phyloP scores from a whole-genome alignment of 2,113 vertebrate species.

The Lamprologus callipterus region DNA sequence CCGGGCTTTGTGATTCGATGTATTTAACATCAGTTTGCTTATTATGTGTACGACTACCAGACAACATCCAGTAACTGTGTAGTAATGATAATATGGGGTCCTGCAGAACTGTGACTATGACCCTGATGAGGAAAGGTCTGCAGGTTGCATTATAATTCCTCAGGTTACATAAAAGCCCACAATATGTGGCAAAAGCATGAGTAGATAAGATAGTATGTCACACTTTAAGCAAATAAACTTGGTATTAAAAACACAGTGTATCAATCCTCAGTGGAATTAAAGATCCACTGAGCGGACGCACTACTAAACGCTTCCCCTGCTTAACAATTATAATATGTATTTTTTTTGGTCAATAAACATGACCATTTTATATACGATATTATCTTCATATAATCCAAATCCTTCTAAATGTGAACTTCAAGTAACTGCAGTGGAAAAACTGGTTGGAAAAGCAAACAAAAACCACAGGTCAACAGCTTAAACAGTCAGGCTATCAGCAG shows the following conservation, averaged over 20 bases:
- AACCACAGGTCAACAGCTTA: neutral
- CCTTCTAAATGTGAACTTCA: neutral
- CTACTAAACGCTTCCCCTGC: neutral
- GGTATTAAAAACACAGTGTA: neutral
- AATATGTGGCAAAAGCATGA: neutral
- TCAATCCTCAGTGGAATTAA: neutral
- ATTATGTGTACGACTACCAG: neutral
- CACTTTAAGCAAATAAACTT: neutral
- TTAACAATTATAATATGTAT: neutral
- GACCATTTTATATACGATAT: neutral
- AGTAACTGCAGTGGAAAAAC: neutral
- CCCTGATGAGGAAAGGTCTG: neutral
- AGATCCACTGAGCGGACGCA: neutral
- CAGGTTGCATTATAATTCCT: neutral
- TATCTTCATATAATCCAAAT: neutral
- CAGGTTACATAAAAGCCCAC: neutral
- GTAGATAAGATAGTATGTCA: too few species aligned
- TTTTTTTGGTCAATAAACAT: neutral
- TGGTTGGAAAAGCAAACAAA: slow-evolving; percentile 22
- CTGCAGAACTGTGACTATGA: neutral
- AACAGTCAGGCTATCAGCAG: neutral
- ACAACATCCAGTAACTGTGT: neutral
- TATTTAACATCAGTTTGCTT: neutral
- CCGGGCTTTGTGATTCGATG: fast-evolving
- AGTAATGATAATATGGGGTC: neutral